Conservation (phyloP, 2,888 invertebrate genomes). For the Cylloceria caligata region DNA sequence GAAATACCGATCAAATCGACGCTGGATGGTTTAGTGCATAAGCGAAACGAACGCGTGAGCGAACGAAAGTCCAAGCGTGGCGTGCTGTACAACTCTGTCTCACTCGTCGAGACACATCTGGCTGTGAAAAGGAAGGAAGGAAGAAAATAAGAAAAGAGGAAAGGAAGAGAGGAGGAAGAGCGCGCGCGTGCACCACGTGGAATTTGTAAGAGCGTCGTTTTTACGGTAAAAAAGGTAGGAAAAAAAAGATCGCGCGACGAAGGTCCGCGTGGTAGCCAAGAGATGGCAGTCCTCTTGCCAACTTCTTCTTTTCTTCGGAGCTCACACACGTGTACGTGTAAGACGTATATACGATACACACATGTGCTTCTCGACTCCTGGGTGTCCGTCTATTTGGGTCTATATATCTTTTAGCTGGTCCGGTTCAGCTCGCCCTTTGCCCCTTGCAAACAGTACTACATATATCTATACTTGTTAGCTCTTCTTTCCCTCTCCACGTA, state of each 20-base stretch:
- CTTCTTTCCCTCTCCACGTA: slow-evolving; percentile 1
- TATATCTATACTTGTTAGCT: slow-evolving; percentile 7
- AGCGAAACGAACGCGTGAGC: slow-evolving; percentile 37
- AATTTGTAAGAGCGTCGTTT: slow-evolving; percentile 76
- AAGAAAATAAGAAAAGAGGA: slow-evolving; percentile 20
- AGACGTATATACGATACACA: not conserved
- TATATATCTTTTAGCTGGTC: slow-evolving; percentile 11
- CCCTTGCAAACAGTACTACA: not conserved
- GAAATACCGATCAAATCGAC: slow-evolving; percentile 63
- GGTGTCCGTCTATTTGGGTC: slow-evolving; percentile 10
- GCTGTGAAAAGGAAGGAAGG: slow-evolving; percentile 48
- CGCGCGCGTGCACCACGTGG: slow-evolving; percentile 57
- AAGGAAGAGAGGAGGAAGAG: slow-evolving; percentile 33
- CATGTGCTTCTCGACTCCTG: not conserved
- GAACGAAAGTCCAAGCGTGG: slow-evolving; percentile 44
- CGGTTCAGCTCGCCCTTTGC: slow-evolving; percentile 22
- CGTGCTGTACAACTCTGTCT: slow-evolving; percentile 49
- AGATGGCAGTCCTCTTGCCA: slow-evolving; percentile 81
- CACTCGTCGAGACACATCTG: slow-evolving; percentile 60
- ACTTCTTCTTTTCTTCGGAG: slow-evolving; percentile 51
- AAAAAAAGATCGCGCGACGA: slow-evolving; percentile 75
- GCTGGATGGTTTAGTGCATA: slow-evolving; percentile 18
- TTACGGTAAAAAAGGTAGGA: slow-evolving; percentile 73
- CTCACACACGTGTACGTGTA: slow-evolving; percentile 4
- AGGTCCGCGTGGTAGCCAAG: slow-evolving; percentile 79